These are phyloP conservation scores for Sebastes umbrosus DNA, from an alignment of 2,797 vertebrate species.

Conservation along the genomic window DNA sequence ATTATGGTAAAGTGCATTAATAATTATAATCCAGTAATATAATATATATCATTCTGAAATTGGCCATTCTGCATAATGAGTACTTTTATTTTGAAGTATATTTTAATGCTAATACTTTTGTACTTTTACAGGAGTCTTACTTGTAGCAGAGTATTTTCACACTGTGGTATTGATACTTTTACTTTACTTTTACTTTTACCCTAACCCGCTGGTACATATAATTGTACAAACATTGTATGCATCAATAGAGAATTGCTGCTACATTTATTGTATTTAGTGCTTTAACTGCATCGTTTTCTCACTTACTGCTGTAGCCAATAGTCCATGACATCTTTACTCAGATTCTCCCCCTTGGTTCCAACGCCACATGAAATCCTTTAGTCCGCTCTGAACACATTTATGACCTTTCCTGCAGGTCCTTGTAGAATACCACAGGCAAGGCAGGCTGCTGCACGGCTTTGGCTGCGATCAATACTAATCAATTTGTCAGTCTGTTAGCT, in stretches of 20 bases:
- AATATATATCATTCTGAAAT: too few relatives aligned
- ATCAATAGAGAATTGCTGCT: neutral
- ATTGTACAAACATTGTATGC: neutral
- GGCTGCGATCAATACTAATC: conserved; percentile 84
- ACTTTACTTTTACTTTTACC: too few relatives aligned
- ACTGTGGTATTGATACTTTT: too few relatives aligned
- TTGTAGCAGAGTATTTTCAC: too few relatives aligned
- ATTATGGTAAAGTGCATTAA: too few relatives aligned
- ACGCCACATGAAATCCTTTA: conserved; percentile 55
- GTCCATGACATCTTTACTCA: conserved; percentile 19
- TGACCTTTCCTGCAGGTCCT: conserved; percentile 78
- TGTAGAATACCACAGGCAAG: conserved; percentile 57
- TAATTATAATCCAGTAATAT: too few relatives aligned
- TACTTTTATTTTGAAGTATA: too few relatives aligned
- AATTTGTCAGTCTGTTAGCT: conserved; percentile 85
- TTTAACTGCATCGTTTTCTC: neutral
- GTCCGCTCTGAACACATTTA: conserved; percentile 53
- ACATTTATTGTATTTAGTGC: neutral
- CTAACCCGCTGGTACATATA: too few relatives aligned
- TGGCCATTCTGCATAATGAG: too few relatives aligned
- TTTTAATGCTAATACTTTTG: too few relatives aligned
- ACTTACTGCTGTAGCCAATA: neutral
- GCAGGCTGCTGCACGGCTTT: conserved; percentile 48
- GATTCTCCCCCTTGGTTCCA: conserved; percentile 16
- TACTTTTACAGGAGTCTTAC: too few relatives aligned